Conservation (phyloP, 1,140 invertebrate species). For the Battus philenor region DNA sequence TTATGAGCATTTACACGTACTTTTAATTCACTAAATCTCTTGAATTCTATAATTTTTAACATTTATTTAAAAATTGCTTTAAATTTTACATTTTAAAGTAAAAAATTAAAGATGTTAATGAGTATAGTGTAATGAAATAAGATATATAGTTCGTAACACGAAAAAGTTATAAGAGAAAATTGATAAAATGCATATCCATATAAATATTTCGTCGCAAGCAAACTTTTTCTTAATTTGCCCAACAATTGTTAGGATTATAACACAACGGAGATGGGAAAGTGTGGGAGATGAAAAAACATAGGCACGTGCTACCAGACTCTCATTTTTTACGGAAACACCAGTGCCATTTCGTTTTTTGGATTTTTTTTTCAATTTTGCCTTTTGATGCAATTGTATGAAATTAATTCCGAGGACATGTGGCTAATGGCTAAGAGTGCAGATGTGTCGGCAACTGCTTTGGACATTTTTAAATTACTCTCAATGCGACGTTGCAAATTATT, state of each 20-base stretch:
- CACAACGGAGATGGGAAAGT: slow-evolving; percentile 36
- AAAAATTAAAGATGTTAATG: too few species aligned
- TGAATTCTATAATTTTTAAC: too few species aligned
- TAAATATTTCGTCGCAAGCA: slow-evolving; percentile 16
- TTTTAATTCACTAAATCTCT: too few species aligned
- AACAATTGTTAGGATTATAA: slow-evolving; percentile 55
- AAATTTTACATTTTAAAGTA: too few species aligned
- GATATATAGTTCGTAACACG: too few species aligned
- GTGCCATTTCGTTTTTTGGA: slow-evolving; percentile 35
- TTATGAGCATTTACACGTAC: too few species aligned
- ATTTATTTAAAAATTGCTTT: too few species aligned
- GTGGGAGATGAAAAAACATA: slow-evolving; percentile 38
- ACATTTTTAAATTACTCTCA: too few species aligned
- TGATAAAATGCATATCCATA: slow-evolving; percentile 32
- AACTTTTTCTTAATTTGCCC: slow-evolving; percentile 67
- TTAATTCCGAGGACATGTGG: slow-evolving; percentile 33
- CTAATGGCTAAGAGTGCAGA: slow-evolving; percentile 59
- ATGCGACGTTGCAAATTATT: too few species aligned
- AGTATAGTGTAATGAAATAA: too few species aligned
- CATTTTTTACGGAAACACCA: slow-evolving; percentile 56
- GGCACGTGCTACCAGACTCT: slow-evolving; percentile 63
- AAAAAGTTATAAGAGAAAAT: too few species aligned
- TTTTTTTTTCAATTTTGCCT: slow-evolving; percentile 30
- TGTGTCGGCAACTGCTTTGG: too few species aligned
- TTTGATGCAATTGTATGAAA: slow-evolving; percentile 43